These are phyloP conservation scores for Anoplophora glabripennis DNA, from an alignment of 1,140 invertebrate species.

Conservation along the genomic window DNA sequence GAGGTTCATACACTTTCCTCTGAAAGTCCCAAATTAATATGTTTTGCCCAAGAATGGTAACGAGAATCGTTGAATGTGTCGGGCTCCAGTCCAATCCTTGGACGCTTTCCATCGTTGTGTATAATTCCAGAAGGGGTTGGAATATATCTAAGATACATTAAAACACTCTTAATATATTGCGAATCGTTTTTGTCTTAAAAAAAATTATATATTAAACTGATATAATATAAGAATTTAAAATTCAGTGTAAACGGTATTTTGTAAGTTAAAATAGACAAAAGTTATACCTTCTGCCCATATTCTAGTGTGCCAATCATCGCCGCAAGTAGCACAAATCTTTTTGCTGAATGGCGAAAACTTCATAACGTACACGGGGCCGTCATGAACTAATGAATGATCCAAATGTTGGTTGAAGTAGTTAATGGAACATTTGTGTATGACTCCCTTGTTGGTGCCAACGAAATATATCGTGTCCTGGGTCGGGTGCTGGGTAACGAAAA, in stretches of 20 bases:
- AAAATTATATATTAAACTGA: no score
- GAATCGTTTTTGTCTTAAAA: no score
- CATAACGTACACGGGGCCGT: constrained; percentile 73
- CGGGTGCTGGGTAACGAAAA: constrained; percentile 66
- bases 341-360: constrained; percentile 76
- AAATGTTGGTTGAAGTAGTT: constrained; percentile 60
- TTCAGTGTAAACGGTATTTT: background rate
- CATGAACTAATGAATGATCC: constrained; percentile 71
- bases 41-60: constrained; percentile 67
- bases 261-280: background rate
- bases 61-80: constrained; percentile 77
- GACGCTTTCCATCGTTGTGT: constrained; percentile 56
- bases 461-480: constrained; percentile 64
- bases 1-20: constrained; percentile 62
- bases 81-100: constrained; percentile 75
- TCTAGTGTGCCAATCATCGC: constrained; percentile 72
- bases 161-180: no score
- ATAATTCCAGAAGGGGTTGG: constrained; percentile 63
- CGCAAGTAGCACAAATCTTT: constrained; percentile 74
- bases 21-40: constrained; percentile 73
- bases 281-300: constrained; percentile 60
- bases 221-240: no score
- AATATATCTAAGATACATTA: constrained; percentile 48
- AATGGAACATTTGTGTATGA: constrained; percentile 61
- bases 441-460: constrained; percentile 80